Evolutionary conservation across 2,113 vertebrate species (phyloP).

Genomic region (Calypte anna): DNA sequence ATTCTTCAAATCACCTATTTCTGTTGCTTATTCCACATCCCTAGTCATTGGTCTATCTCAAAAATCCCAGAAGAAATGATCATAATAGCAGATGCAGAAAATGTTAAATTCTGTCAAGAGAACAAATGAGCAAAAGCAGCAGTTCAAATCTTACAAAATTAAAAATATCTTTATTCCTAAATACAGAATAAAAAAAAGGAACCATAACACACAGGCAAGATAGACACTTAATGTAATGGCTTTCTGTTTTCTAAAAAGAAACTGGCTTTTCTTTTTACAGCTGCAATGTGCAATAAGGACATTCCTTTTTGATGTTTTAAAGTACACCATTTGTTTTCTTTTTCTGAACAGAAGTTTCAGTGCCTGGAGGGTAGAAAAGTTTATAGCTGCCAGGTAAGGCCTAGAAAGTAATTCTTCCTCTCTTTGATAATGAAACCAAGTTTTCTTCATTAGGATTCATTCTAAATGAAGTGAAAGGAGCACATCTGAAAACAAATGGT

Average conservation of each 20-base stretch:
- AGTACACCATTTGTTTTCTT: neutral
- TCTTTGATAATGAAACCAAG: neutral
- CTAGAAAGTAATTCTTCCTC: neutral
- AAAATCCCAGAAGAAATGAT: neutral
- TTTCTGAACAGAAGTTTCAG: neutral
- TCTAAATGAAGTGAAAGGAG: neutral
- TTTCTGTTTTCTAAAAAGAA: neutral
- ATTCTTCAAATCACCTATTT: neutral
- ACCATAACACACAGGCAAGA: neutral
- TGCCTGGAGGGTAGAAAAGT: neutral
- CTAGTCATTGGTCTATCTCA: neutral
- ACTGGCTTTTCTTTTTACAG: neutral
- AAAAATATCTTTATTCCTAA: slow-evolving; percentile 20
- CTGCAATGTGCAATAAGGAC: neutral
- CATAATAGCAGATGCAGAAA: neutral
- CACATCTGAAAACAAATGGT: neutral
- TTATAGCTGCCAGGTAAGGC: neutral
- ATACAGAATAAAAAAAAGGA: neutral
- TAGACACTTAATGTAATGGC: neutral
- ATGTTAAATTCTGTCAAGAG: neutral
- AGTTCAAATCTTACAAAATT: neutral
- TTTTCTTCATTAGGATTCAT: neutral
- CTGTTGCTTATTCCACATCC: neutral
- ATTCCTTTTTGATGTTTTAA: neutral
- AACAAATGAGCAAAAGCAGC: slow-evolving; percentile 1